Evolutionary conservation across 2,888 invertebrate species (phyloP).

Genomic region (Orthonychiurus folsomi): DNA sequence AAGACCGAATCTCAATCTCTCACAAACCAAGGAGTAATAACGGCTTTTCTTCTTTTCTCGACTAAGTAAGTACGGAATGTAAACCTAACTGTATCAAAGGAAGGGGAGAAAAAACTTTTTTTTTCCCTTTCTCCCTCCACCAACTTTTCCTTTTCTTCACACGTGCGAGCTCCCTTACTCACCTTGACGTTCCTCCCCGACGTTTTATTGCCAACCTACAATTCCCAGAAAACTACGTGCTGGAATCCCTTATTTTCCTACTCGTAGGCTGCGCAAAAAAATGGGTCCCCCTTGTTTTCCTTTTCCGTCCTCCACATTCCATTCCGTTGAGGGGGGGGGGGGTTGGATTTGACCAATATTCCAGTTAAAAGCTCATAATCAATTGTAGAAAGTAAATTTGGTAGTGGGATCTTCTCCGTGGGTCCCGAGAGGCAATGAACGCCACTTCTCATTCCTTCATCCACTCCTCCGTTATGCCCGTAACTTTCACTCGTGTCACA

Average conservation of each 20-base stretch:
- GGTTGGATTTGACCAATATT: neutral
- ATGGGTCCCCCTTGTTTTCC: neutral
- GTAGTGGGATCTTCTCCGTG: neutral
- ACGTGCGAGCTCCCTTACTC: neutral
- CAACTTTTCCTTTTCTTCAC: neutral
- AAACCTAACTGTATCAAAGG: neutral
- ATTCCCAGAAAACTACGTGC: neutral
- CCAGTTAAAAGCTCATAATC: neutral
- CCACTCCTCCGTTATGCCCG: no score
- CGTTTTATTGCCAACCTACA: neutral
- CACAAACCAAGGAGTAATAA: constrained; percentile 1
- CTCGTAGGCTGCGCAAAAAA: neutral
- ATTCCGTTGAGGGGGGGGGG: neutral
- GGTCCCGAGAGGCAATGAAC: neutral
- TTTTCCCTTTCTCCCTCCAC: neutral
- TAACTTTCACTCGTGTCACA: neutral
- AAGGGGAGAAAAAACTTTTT: neutral
- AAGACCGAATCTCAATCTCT: neutral
- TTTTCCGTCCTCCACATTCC: neutral
- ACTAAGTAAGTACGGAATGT: neutral
- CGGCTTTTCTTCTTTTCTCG: neutral
- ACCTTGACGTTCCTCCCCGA: constrained; percentile 1
- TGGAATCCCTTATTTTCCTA: neutral
- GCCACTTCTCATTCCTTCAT: neutral
- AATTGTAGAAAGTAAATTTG: constrained; percentile 1